phyloP scores from a whole-genome alignment of 2,113 vertebrate species.

The Tichodroma muraria region DNA sequence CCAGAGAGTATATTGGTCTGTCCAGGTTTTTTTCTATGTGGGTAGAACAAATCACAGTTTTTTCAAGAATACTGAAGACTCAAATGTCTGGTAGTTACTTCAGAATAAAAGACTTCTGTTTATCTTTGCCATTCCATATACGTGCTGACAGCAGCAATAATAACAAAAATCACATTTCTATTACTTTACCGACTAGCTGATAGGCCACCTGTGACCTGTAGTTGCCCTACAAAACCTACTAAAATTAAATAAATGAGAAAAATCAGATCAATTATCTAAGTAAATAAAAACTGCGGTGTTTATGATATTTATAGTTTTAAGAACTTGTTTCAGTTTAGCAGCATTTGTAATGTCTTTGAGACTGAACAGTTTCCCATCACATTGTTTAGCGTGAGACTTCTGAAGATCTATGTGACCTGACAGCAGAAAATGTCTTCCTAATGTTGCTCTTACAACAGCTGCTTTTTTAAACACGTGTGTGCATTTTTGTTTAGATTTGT shows the following conservation, averaged over 20 bases:
- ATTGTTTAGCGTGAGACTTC: not conserved
- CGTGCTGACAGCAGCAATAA: not conserved
- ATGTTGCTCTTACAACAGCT: not conserved
- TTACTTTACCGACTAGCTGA: not conserved
- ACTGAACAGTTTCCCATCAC: not conserved
- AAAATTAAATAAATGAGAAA: not conserved
- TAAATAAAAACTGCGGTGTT: not conserved
- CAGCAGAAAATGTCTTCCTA: not conserved
- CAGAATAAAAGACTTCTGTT: not conserved
- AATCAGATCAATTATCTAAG: not conserved
- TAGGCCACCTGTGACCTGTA: not conserved
- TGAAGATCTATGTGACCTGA: not conserved
- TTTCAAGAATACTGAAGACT: not conserved
- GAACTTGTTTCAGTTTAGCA: not conserved
- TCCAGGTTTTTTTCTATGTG: not conserved
- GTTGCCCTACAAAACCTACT: not conserved
- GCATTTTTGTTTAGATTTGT: constrained; percentile 8
- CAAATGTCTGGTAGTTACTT: not conserved
- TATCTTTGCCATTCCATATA: not conserved
- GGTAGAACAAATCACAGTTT: not conserved
- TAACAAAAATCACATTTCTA: not conserved
- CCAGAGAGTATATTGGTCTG: not conserved
- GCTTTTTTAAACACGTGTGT: not conserved
- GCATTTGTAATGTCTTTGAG: not conserved
- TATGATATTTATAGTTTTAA: not conserved